These are phyloP conservation scores for Brachionus rotundiformis DNA, from an alignment of 1,140 invertebrate species.

Conservation along the genomic window DNA sequence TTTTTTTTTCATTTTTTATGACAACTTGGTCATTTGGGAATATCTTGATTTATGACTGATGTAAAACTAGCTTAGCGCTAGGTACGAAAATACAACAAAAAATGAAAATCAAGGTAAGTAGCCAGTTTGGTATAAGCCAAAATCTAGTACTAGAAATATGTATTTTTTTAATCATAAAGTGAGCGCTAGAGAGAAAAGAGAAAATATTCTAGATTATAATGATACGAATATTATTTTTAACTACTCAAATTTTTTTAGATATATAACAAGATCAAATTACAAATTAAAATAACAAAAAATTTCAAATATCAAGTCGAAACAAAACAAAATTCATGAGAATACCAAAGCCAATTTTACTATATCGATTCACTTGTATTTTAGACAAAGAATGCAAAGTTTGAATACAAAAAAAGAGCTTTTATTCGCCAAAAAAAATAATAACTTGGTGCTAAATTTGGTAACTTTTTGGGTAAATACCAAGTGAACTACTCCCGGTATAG, in stretches of 20 bases:
- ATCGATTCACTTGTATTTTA: slow-evolving; percentile 3
- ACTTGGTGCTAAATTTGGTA: not conserved
- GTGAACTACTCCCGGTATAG: not conserved
- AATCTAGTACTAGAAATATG: not conserved
- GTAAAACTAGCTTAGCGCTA: not conserved
- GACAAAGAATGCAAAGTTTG: not conserved
- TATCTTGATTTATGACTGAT: not conserved
- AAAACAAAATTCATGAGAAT: slow-evolving; percentile 31
- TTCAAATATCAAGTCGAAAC: not conserved
- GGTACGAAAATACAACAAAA: not conserved
- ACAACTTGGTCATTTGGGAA: not conserved
- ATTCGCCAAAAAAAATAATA: not conserved
- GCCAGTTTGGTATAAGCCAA: not conserved
- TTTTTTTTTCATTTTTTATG: not conserved
- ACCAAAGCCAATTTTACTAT: slow-evolving; percentile 36
- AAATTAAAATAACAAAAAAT: slow-evolving; percentile 31
- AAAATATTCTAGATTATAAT: slow-evolving; percentile 18
- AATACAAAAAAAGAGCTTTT: not conserved
- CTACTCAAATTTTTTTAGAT: slow-evolving; percentile 39
- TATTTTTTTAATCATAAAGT: not conserved
- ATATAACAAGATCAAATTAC: slow-evolving; percentile 48
- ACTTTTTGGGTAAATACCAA: not conserved
- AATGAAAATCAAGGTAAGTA: not conserved
- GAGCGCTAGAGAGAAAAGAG: not conserved
- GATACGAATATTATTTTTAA: slow-evolving; percentile 18